Evolutionary conservation across 2,113 vertebrate genomes (phyloP), one percentile per base, ranked within the genome.

Genomic region (Tragelaphus imberbis): DNA sequence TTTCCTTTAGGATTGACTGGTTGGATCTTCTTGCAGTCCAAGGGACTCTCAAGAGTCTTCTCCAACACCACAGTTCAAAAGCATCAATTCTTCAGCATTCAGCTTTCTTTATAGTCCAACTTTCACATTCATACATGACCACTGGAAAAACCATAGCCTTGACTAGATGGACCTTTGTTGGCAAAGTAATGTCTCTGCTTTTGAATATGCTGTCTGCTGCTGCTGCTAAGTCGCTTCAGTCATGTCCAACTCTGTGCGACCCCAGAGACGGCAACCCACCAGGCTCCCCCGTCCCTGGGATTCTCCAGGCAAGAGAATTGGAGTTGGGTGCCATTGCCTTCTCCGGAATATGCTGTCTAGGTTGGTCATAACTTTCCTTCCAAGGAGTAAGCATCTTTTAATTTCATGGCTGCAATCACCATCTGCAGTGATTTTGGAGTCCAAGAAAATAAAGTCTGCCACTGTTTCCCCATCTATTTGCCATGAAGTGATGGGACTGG

Each of bases 101-200:
- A 68, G 63, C 7, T n/a, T 68, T 68, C 33, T 68, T n/a, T 2
- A n/a, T 5, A n/a, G 33, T 68, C 3, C 63, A n/a, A 65, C 30
- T n/a, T 30, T 65, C 63, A 36, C n/a, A 71, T 71, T n/a, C 17
- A 11, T 21, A 21, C n/a, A 21, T 36, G 17, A 68, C 9, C 0
- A 68, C 17, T 2, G 17, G 33, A 10, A 68, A 68, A 68, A 36
- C 4, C 33, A 68, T 36, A 36, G 33, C 33, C 2, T 36, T 36
- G 65, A 68, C 33, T 36, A 36, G 7, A 36, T 0, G 8, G 65
- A 10, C 4, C 2, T n/a, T 68, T 68, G 16, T n/a, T 5, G 4
- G 33, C 16, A 68, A 68, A 68, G 33, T n/a, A 19, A 68, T 68
- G 33, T n/a, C 65, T 19, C 65, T 68, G 33, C 33, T 68, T 68